Conservation (phyloP, 2,888 invertebrate species). For the Platycnemis pennipes region DNA sequence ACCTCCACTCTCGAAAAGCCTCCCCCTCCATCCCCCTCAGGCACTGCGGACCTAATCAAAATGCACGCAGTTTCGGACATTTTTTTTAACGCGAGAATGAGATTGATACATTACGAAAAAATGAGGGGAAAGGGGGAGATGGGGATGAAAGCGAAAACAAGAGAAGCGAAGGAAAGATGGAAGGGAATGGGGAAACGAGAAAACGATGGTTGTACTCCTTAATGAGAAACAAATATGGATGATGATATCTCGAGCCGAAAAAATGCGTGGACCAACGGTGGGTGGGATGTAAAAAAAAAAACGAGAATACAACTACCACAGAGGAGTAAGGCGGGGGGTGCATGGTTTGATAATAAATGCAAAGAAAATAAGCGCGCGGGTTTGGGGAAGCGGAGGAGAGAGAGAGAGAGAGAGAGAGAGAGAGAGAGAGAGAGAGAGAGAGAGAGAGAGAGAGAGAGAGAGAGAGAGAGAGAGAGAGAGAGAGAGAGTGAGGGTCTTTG, state of each 20-base stretch:
- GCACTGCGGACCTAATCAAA: too few relatives aligned
- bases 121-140: not conserved
- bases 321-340: not conserved
- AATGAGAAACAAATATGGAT: conserved; percentile 14
- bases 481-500: not conserved
- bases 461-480: not conserved
- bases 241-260: not conserved
- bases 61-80: too few relatives aligned
- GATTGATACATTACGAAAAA: not conserved
- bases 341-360: not conserved
- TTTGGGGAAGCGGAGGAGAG: too few relatives aligned
- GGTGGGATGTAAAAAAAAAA: not conserved
- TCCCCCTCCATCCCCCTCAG: too few relatives aligned
- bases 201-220: not conserved
- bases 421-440: too few relatives aligned
- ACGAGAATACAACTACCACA: not conserved
- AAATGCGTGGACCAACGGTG: not conserved
- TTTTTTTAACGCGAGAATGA: not conserved
- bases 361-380: not conserved
- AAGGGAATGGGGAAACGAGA: not conserved
- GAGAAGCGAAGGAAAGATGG: not conserved
- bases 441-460: not conserved
- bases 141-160: not conserved
- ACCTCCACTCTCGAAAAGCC: too few relatives aligned
- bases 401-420: too few relatives aligned